Percentiles rank a stretch among this genome's conserved stretches.
These are phyloP conservation scores for Rotaria macrura DNA, from an alignment of 2,888 invertebrate genomes.

Conservation along the genomic window DNA sequence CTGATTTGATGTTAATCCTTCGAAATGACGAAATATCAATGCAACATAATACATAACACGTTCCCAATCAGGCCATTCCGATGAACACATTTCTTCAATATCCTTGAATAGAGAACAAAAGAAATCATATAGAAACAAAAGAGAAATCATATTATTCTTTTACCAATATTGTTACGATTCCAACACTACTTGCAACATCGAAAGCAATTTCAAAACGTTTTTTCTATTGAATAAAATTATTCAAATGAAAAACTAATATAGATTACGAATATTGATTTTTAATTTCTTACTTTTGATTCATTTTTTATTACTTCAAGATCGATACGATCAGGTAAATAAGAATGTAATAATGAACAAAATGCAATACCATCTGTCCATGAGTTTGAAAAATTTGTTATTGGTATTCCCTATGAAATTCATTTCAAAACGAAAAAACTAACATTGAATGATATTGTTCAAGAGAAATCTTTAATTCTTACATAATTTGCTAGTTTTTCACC, in stretches of 20 bases:
- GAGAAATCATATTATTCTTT: background rate
- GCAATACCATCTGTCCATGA: constrained; percentile 15
- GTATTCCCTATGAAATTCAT: background rate
- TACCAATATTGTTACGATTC: background rate
- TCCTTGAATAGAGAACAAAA: background rate
- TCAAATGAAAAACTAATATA: background rate
- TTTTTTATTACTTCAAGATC: background rate
- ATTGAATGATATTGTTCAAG: no score
- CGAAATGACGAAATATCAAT: constrained; percentile 14
- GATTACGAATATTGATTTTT: background rate
- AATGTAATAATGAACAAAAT: constrained; percentile 19
- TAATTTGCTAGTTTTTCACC: background rate
- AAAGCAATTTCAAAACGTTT: constrained; percentile 19
- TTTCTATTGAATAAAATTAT: background rate
- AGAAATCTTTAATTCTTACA: no score
- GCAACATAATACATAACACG: constrained; percentile 9
- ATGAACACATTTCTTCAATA: background rate
- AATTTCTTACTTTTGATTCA: background rate
- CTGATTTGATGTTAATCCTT: background rate
- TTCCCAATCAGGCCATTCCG: constrained; percentile 21
- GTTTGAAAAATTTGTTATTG: background rate
- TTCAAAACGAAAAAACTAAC: no score
- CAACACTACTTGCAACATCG: background rate
- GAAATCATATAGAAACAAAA: no score
- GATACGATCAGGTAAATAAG: background rate